These are phyloP conservation scores for Meloidogyne hapla DNA, from an alignment of 1,140 invertebrate genomes.

Conservation along the genomic window DNA sequence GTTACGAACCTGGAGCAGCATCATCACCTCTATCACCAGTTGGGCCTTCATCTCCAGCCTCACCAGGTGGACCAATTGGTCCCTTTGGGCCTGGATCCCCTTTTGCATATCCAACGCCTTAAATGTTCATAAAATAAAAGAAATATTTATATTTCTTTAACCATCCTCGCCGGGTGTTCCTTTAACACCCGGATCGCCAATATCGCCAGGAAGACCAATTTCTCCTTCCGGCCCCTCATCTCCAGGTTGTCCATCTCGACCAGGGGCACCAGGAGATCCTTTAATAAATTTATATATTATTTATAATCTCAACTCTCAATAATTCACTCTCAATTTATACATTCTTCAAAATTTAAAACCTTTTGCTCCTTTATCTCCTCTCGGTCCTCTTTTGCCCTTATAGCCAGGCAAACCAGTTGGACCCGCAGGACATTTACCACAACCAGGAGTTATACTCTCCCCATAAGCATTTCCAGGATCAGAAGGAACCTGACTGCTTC, in stretches of 20 bases:
- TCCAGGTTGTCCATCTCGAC: constrained; percentile 29
- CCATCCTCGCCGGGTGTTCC: constrained; percentile 12
- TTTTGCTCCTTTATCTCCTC: constrained; percentile 35
- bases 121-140: background rate
- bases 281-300: no score
- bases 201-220: constrained; percentile 29
- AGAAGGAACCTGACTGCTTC: constrained; percentile 8
- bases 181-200: constrained; percentile 27
- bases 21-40: constrained; percentile 46
- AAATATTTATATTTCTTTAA: background rate
- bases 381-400: constrained; percentile 33
- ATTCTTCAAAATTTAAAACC: no score
- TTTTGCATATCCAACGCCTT: constrained; percentile 37
- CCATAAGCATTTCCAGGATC: constrained; percentile 10
- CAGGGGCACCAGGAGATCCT: constrained; percentile 21
- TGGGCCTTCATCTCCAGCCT: constrained; percentile 35
- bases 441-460: background rate
- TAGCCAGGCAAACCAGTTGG: constrained; percentile 31
- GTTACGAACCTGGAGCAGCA: constrained; percentile 33
- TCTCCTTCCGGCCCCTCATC: constrained; percentile 34
- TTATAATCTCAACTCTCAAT: no score
- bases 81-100: constrained; percentile 46
- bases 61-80: constrained; percentile 22
- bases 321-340: no score
- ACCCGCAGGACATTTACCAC: constrained; percentile 28